Base-by-base conservation (phyloP, 2,797 vertebrate species). In the Catharus ustulatus region DNA sequence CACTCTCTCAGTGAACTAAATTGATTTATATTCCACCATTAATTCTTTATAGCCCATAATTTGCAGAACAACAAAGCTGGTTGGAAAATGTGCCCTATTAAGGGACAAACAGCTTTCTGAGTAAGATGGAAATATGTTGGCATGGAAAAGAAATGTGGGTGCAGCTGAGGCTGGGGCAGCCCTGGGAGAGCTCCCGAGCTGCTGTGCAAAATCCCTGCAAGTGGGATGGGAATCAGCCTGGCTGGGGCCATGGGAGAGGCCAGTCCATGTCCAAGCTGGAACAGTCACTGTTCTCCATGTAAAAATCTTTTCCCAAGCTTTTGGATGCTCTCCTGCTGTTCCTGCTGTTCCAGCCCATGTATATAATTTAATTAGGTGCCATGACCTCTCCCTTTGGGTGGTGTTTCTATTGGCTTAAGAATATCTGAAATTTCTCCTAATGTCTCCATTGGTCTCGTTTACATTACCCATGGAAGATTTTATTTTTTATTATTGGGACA, bases 21-120 rank as follows among this genome's bases (percentile, higher is more conserved):
- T 95, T 94, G 87, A 94, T 96, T 96, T 96, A 91, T 95, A 97
- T 87, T 89, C 77, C 71, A 38, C 82, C 71, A 72, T 96, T 96
- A 94, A 94, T 96, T 95, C 93, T 96, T 91, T 92, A 92, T 95
- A 95, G 93, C 81, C 77, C 86, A 26, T 95, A 84, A 90, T 96
- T 90, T 87, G 76, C 91, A 86, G 87, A 94, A 93, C 73, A 88
- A 75, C 64, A 71, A 63, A 59, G 80, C 88, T 69, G 23, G 51
- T 40, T 93, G 74, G 90, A 78, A 92, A 84, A 89, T 88, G 66
- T 64, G 68, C 55, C 78, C 86, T 77, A 15, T 54, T 59, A 52
- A 81, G 76, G 91, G 85, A 61, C 79, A 67, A 73, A 73, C 82
- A 80, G 77, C 87, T 76, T 71, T 86, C 66, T 61, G 84, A 58